Percentiles rank a stretch among this genome's conserved stretches.
Evolutionary conservation across 2,888 invertebrate species (phyloP).

Genomic region (Eumacrocentrus americanus): DNA sequence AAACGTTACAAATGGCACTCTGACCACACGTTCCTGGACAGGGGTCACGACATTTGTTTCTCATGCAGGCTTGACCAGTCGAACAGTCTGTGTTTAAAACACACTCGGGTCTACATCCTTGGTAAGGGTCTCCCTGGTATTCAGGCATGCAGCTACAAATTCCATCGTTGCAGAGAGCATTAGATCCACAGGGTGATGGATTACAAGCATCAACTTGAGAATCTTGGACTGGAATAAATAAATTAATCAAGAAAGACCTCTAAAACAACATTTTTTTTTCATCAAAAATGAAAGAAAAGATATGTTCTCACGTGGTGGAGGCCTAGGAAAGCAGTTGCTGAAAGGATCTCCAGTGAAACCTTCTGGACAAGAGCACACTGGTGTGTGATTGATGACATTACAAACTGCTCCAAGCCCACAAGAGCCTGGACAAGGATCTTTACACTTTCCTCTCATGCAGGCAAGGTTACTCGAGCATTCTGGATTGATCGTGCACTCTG

Average conservation of each 20-base stretch:
- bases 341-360: conserved; percentile 79
- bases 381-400: conserved; percentile 73
- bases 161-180: no score
- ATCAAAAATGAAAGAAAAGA: no score
- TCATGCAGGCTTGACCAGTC: no score
- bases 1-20: conserved; percentile 60
- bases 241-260: background rate
- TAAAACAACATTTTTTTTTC: no score
- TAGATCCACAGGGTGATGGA: conserved; percentile 79
- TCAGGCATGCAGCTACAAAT: no score
- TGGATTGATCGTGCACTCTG: conserved; percentile 71
- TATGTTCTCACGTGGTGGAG: no score
- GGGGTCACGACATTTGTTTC: no score
- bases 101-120: no score
- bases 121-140: no score
- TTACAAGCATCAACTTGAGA: conserved; percentile 67
- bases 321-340: conserved; percentile 60
- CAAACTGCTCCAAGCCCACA: conserved; percentile 78
- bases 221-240: background rate
- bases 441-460: conserved; percentile 80
- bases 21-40: no score
- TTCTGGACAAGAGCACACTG: conserved; percentile 74
- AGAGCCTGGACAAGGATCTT: conserved; percentile 81
- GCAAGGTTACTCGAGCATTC: conserved; percentile 75
- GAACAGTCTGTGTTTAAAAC: no score